These are phyloP conservation scores for Ormyrus pomaceus DNA, from an alignment of 2,888 invertebrate genomes.

Conservation along the genomic window DNA sequence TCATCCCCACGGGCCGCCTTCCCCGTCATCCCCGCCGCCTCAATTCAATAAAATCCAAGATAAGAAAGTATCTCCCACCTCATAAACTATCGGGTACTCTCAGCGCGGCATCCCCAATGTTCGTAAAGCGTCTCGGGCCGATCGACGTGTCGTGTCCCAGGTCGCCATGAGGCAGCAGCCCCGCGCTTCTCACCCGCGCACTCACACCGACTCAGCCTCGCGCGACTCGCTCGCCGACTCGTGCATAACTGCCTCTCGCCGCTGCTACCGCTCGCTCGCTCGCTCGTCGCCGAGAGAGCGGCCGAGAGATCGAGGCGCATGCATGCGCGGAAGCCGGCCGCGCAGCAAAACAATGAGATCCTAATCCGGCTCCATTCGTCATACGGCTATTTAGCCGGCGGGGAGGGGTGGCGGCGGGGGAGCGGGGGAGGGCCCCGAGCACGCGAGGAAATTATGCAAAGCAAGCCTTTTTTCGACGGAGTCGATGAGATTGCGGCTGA, in stretches of 20 bases:
- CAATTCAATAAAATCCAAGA: background rate
- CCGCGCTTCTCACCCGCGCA: background rate
- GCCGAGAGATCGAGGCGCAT: background rate
- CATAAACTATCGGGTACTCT: conserved; percentile 7
- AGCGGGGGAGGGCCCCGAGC: background rate
- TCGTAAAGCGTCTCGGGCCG: background rate
- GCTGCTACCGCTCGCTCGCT: background rate
- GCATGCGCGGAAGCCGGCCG: background rate
- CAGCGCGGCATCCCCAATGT: conserved; percentile 1
- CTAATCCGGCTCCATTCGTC: conserved; percentile 45
- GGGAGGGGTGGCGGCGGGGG: background rate
- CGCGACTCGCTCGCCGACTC: background rate
- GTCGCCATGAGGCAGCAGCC: too few relatives aligned
- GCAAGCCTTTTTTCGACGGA: background rate
- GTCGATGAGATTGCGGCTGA: too few relatives aligned
- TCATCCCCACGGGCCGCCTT: too few relatives aligned
- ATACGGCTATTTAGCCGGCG: conserved; percentile 21
- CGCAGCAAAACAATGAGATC: conserved; percentile 44
- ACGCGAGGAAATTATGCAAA: background rate
- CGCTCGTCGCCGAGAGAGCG: background rate
- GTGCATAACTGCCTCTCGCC: background rate
- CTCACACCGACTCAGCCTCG: background rate
- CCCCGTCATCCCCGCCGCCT: too few relatives aligned
- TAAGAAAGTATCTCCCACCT: background rate
- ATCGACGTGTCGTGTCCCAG: background rate